Conservation (phyloP, 2,888 invertebrate genomes). For the Spodoptera littoralis region DNA sequence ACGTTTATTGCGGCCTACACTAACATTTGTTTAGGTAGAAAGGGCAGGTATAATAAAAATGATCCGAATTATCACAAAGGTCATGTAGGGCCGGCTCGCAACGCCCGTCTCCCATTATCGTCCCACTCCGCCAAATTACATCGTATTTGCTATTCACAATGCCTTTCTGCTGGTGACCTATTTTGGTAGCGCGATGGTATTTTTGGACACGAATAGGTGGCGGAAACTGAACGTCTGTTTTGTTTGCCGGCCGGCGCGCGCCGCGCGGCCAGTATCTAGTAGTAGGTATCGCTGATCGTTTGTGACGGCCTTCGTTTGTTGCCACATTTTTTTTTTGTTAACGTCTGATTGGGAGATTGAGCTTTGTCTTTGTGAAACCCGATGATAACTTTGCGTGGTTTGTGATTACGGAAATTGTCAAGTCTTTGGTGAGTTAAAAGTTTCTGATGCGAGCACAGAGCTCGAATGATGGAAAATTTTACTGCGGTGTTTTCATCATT, state of each 20-base stretch:
- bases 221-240: constrained; percentile 49
- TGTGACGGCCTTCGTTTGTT: constrained; percentile 22
- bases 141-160: constrained; percentile 69
- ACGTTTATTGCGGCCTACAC: constrained; percentile 56
- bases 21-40: constrained; percentile 63
- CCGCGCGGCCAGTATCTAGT: too few relatives aligned
- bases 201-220: constrained; percentile 54
- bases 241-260: constrained; percentile 30
- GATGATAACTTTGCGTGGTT: constrained; percentile 29
- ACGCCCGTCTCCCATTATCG: constrained; percentile 60
- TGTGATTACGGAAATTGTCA: constrained; percentile 22
- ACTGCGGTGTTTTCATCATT: not conserved
- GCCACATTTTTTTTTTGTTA: constrained; percentile 33
- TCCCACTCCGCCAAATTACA: constrained; percentile 65
- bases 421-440: constrained; percentile 20
- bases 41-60: constrained; percentile 66
- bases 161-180: constrained; percentile 61
- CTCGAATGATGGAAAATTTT: not conserved
- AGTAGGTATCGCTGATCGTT: constrained; percentile 48
- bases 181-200: constrained; percentile 56
- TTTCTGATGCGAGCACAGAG: constrained; percentile 4
- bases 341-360: constrained; percentile 37
- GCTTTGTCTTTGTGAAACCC: constrained; percentile 23
- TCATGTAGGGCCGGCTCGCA: constrained; percentile 53
- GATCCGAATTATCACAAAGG: constrained; percentile 63